Percentiles rank a stretch among this genome's conserved stretches.
These are phyloP conservation scores for Pollenia angustigena DNA, from an alignment of 2,888 invertebrate species.

Conservation along the genomic window DNA sequence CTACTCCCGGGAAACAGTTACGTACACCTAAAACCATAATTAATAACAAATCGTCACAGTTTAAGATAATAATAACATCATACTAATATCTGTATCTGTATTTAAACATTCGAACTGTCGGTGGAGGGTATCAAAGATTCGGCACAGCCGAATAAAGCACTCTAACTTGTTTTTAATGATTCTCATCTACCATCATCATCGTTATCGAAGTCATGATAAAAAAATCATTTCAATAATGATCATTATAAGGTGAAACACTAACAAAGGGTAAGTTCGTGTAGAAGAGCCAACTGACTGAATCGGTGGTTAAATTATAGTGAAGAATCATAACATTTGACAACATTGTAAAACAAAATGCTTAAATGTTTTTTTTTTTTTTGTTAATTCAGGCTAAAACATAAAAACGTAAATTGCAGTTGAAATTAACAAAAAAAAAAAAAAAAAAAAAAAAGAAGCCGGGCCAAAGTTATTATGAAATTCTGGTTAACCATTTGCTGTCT, in stretches of 20 bases:
- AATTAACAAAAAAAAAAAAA: constrained; percentile 27
- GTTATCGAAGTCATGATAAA: constrained; percentile 6
- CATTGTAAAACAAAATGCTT: constrained; percentile 33
- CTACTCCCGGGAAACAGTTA: no score
- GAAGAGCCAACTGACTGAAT: background rate
- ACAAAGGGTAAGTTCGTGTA: constrained; percentile 16
- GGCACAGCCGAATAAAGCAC: no score
- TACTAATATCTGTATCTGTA: no score
- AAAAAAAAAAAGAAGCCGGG: constrained; percentile 28
- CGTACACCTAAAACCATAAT: no score
- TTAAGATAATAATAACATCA: no score
- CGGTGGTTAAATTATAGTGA: background rate
- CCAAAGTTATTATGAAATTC: constrained; percentile 45
- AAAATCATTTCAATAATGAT: constrained; percentile 9
- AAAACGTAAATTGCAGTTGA: constrained; percentile 31
- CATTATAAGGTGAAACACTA: background rate
- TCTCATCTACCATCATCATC: constrained; percentile 4
- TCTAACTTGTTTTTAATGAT: constrained; percentile 3
- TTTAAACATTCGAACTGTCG: no score
- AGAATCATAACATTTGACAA: constrained; percentile 20
- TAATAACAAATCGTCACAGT: no score
- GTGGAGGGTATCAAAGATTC: no score
- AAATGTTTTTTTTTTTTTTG: constrained; percentile 41
- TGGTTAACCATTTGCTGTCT: constrained; percentile 45
- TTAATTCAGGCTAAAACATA: constrained; percentile 4